Percentiles rank a stretch among this genome's conserved stretches.
These are phyloP conservation scores for Cephus spinipes DNA, from an alignment of 2,888 invertebrate genomes.

Conservation along the genomic window DNA sequence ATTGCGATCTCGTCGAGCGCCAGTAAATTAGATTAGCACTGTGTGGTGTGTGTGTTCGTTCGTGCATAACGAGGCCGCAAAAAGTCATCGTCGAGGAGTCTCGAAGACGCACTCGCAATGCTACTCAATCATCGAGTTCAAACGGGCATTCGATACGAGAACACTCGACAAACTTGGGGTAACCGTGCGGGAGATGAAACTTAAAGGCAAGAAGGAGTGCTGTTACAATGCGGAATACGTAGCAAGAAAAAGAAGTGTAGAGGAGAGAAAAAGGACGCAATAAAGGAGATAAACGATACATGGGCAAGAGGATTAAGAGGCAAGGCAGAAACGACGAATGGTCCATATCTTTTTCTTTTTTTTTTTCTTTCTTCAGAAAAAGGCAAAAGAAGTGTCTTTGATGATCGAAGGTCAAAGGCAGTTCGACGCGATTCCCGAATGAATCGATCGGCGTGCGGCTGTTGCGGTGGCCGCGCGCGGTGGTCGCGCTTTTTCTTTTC, in stretches of 20 bases:
- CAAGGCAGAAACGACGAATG: background rate
- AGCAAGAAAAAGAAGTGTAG: background rate
- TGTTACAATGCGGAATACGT: background rate
- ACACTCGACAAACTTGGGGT: background rate
- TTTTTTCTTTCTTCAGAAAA: background rate
- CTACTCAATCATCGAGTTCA: constrained; percentile 1
- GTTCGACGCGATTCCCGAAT: background rate
- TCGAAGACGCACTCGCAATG: background rate
- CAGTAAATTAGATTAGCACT: constrained; percentile 12
- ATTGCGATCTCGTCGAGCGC: background rate
- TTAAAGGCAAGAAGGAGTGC: background rate
- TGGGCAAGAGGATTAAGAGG: background rate
- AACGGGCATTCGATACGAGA: background rate
- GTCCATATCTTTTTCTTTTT: background rate
- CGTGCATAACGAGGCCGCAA: constrained; percentile 5
- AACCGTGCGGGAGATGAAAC: background rate
- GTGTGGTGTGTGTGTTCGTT: background rate
- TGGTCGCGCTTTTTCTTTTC: constrained; percentile 14
- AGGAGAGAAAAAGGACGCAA: background rate
- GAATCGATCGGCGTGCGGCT: background rate
- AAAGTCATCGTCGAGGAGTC: background rate
- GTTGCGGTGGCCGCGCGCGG: background rate
- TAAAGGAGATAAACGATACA: background rate
- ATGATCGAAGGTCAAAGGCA: background rate
- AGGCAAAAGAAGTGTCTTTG: background rate